phyloP scores from a whole-genome alignment of 2,888 invertebrate species.

The Platypus cylindrus region DNA sequence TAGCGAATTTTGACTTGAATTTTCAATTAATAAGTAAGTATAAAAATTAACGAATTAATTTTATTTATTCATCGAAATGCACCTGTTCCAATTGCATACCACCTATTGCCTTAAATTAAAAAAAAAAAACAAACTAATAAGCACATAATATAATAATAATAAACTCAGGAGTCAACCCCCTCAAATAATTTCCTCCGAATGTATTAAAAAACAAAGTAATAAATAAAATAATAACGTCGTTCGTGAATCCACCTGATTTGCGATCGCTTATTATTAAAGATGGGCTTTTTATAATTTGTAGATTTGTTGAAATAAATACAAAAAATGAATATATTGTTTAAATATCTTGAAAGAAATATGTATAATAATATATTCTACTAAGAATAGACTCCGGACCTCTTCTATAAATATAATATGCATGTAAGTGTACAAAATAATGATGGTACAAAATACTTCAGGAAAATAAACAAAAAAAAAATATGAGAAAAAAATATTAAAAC shows the following conservation, averaged over 20 bases:
- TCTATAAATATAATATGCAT: no score
- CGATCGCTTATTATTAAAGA: no score
- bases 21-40: no score
- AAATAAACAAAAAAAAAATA: constrained; percentile 17
- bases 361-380: constrained; percentile 15
- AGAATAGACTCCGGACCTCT: constrained; percentile 10
- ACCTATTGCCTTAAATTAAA: constrained; percentile 24
- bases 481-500: constrained; percentile 21
- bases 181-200: no score
- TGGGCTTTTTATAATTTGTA: constrained; percentile 24
- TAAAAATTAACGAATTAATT: no score
- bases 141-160: constrained; percentile 29
- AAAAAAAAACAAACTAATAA: no score
- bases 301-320: constrained; percentile 24
- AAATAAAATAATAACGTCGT: no score
- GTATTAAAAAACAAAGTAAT: no score
- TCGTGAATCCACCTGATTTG: no score
- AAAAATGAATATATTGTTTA: constrained; percentile 22
- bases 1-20: no score
- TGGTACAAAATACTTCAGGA: constrained; percentile 36
- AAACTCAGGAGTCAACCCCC: constrained; percentile 29
- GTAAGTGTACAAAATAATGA: constrained; percentile 30
- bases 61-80: no score
- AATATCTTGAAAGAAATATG: constrained; percentile 17
- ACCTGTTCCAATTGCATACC: constrained; percentile 27